phyloP scores from a whole-genome alignment of 2,113 vertebrate species.

The Pelusios castaneus region DNA sequence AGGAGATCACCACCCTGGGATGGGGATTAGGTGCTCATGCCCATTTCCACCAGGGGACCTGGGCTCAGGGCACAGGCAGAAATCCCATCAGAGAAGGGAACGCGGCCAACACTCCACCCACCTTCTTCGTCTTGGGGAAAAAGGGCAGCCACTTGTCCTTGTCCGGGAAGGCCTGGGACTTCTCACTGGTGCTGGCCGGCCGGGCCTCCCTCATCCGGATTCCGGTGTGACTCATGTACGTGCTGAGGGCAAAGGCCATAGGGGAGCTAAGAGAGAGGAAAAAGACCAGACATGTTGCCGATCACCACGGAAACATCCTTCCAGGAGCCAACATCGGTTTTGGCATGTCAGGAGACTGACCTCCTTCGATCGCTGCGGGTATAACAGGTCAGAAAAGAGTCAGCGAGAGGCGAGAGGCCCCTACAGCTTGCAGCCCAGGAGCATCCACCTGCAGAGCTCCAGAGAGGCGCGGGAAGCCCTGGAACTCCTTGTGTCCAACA shows the following conservation, averaged over 20 bases:
- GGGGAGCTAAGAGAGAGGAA: conserved; percentile 77
- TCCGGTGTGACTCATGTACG: conserved; percentile 88
- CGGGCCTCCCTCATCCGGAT: conserved; percentile 87
- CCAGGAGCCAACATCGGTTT: accelerated
- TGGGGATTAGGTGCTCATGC: not conserved
- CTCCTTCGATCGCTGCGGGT: not conserved
- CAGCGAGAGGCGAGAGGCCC: not conserved
- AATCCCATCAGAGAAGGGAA: not conserved
- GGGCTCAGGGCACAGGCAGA: too few relatives aligned
- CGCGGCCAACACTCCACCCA: conserved; percentile 21
- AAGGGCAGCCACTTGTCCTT: conserved; percentile 94
- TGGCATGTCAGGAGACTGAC: accelerated
- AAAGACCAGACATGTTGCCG: not conserved
- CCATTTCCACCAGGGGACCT: accelerated
- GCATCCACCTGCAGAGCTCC: not conserved
- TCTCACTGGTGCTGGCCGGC: conserved; percentile 71
- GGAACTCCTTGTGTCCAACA: not conserved
- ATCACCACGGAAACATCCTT: accelerated
- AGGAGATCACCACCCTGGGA: not conserved
- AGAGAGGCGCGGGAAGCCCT: not conserved
- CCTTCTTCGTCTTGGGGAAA: conserved; percentile 94
- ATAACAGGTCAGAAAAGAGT: not conserved
- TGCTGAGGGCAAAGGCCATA: conserved; percentile 87
- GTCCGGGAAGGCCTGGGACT: conserved; percentile 78
- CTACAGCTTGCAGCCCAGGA: not conserved